Percentiles rank a stretch among this genome's conserved stretches.
These are phyloP conservation scores for Hirudinaria manillensis DNA, from an alignment of 2,888 invertebrate species.

Conservation along the genomic window DNA sequence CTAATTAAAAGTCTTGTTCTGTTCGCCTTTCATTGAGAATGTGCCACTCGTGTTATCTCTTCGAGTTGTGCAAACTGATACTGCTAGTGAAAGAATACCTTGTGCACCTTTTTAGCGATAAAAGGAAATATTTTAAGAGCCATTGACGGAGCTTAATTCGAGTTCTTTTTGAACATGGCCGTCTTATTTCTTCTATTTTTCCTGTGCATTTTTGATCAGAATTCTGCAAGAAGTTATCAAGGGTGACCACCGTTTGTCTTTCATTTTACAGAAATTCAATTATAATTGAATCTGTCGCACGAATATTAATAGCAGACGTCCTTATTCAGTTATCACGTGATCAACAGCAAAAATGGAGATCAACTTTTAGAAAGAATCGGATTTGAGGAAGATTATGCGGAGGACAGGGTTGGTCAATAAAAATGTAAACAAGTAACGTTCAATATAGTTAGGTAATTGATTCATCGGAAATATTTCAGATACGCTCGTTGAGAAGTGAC, in stretches of 20 bases:
- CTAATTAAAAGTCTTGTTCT: no score
- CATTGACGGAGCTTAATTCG: not conserved
- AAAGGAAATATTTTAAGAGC: not conserved
- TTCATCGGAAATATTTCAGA: not conserved
- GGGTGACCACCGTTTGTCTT: not conserved
- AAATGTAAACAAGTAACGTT: not conserved
- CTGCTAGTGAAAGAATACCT: no score
- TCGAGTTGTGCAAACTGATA: no score
- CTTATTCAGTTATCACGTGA: not conserved
- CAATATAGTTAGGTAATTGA: not conserved
- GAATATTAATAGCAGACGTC: not conserved
- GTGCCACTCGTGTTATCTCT: no score
- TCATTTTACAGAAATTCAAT: not conserved
- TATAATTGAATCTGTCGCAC: not conserved
- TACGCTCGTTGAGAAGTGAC: not conserved
- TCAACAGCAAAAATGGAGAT: not conserved
- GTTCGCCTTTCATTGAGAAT: no score
- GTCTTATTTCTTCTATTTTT: not conserved
- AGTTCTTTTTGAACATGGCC: not conserved
- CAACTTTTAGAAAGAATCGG: slow-evolving; percentile 5
- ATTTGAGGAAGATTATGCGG: not conserved
- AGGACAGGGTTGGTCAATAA: not conserved
- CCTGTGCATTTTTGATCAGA: not conserved
- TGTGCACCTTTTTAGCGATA: no score
- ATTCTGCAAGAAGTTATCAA: slow-evolving; percentile 14